phyloP scores from a whole-genome alignment of 53 echinoderm and acorn worm species.

The Stichopus horrens region DNA sequence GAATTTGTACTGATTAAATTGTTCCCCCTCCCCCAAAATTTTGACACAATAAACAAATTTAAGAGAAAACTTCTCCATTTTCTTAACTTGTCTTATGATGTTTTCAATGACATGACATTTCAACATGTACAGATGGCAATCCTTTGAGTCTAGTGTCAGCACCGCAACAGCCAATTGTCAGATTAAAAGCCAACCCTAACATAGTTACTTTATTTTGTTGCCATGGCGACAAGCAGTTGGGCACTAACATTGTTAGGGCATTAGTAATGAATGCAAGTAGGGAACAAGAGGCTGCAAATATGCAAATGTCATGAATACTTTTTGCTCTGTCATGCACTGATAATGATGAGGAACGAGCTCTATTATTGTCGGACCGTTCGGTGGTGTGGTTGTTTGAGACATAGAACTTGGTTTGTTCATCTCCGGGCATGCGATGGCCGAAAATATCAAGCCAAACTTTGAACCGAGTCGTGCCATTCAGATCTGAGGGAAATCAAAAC shows the following conservation, averaged over 20 bases:
- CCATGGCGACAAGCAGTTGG: not conserved
- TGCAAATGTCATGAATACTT: slow-evolving; percentile 10
- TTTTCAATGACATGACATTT: too few relatives aligned
- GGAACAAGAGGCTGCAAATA: not conserved
- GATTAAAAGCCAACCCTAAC: not conserved
- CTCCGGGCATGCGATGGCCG: slow-evolving; percentile 23
- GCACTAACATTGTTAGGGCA: not conserved
- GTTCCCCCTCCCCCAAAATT: too few relatives aligned
- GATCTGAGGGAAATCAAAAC: slow-evolving; percentile 35
- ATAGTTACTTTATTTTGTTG: not conserved
- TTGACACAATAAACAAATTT: too few relatives aligned
- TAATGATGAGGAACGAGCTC: slow-evolving; percentile 18
- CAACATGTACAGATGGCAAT: too few relatives aligned
- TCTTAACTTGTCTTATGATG: too few relatives aligned
- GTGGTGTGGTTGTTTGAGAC: slow-evolving; percentile 21
- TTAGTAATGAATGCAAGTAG: not conserved
- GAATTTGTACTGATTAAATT: too few relatives aligned
- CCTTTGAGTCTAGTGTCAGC: too few relatives aligned
- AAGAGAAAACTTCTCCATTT: too few relatives aligned
- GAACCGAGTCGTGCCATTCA: not conserved
- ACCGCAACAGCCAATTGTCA: too few relatives aligned
- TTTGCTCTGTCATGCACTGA: slow-evolving; percentile 26
- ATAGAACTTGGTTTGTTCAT: slow-evolving; percentile 18
- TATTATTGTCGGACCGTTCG: slow-evolving; percentile 18
- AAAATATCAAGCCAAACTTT: slow-evolving; percentile 22